Base-by-base conservation (phyloP, 2,113 vertebrate species). In the Vulpes ferrilata region DNA sequence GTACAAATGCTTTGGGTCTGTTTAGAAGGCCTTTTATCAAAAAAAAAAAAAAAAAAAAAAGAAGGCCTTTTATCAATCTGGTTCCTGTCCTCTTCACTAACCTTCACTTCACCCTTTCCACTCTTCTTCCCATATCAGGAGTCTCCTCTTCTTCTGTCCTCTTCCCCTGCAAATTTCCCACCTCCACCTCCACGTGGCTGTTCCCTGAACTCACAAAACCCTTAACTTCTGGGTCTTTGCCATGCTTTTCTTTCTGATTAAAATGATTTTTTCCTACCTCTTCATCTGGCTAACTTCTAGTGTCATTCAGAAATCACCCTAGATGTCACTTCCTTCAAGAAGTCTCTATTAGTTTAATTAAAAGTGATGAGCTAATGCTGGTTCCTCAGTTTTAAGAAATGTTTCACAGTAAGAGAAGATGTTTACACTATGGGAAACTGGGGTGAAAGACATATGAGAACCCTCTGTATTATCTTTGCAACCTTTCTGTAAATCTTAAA, bases 241-340 rank as follows among this genome's bases (percentile, higher is more conserved):
- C 2, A 57, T 78, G 25, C 11, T 81, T 88, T 92, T 62, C 64
- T 78, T 88, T 57, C 30, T 88, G 62, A 87, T 83, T 71, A 93
- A 69, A 87, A 92, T 88, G 81, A 27, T 80, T 67, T 71, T 71
- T 93, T 53, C 17, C 32, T 71, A 13, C 10, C 48, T 80, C n/a
- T 83, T 80, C 30, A 35, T 62, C 59, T n/a, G 71, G 15, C 11
- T 94, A 43, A 80, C 38, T 88, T 38, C 23, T 82, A 76, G 35
- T 85, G 30, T 88, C 67, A 89, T 89, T 89, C 55, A 94, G 59
- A 80, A 82, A 90, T 71, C 55, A 79, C 10, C 25, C 89, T 86
- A n/a, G n/a, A 79, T n/a, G 48, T 76, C 60, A 53, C 15, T 20
- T 82, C 69, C n/a, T 95, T 81, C 48, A 79, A 48, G 92, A 76